Evolutionary conservation across 2,888 invertebrate species (phyloP).

Genomic region (Thyatira batis): DNA sequence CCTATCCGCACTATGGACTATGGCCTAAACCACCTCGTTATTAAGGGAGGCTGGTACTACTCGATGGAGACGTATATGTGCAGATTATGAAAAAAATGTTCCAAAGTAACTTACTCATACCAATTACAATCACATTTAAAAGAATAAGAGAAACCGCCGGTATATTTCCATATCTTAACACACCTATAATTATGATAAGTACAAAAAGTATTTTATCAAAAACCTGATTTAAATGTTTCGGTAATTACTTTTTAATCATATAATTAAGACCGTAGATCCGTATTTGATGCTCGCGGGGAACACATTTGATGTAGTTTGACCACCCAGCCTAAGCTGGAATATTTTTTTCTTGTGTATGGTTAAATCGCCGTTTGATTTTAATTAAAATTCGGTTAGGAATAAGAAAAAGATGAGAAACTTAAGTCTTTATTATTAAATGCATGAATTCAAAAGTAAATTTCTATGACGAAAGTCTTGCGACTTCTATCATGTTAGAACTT

Average conservation of each 20-base stretch:
- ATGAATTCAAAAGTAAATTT: no score
- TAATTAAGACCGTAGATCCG: neutral
- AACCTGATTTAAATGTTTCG: neutral
- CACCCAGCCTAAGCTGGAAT: neutral
- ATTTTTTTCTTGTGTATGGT: neutral
- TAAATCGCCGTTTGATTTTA: neutral
- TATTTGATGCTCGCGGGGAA: neutral
- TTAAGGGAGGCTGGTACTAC: no score
- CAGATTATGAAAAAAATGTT: no score
- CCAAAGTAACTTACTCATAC: no score
- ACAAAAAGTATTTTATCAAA: neutral
- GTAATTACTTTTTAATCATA: slow-evolving; percentile 1
- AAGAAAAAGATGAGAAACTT: neutral
- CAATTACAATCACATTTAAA: neutral
- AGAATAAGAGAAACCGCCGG: neutral
- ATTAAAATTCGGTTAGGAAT: neutral
- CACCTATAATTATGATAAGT: neutral
- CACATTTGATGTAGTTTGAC: neutral
- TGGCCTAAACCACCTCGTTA: no score
- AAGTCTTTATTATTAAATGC: no score
- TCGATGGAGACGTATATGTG: no score
- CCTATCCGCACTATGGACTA: no score
- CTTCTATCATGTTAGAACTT: no score
- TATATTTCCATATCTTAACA: neutral
- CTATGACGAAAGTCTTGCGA: no score